A percentile compares a stretch with the other conserved stretches of the same genome.
phyloP scores from a whole-genome alignment of 2,888 invertebrate species.

The Alcis repandata region DNA sequence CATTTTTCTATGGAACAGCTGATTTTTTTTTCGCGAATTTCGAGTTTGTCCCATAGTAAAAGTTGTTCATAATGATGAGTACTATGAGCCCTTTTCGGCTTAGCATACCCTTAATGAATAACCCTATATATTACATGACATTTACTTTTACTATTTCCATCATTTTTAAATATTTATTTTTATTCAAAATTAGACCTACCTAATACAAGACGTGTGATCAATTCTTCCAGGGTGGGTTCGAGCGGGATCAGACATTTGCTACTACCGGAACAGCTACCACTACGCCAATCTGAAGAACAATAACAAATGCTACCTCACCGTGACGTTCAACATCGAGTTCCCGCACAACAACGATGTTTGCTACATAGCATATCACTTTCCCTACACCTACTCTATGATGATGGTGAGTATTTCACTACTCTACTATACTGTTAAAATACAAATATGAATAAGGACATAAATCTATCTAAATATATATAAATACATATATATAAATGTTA shows the following conservation, averaged over 20 bases:
- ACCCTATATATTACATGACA: too few relatives aligned
- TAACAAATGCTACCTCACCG: constrained; percentile 89
- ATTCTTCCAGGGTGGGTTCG: constrained; percentile 89
- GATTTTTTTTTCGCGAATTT: too few relatives aligned
- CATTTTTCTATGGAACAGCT: too few relatives aligned
- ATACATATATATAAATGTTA: neutral
- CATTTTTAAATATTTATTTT: too few relatives aligned
- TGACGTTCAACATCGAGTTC: constrained; percentile 92
- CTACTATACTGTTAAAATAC: neutral
- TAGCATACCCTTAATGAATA: too few relatives aligned
- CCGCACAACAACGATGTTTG: constrained; percentile 92
- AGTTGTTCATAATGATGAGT: too few relatives aligned
- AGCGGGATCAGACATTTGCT: constrained; percentile 92
- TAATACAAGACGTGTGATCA: neutral
- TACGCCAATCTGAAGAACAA: constrained; percentile 85
- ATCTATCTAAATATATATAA: too few relatives aligned
- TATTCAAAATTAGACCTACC: too few relatives aligned
- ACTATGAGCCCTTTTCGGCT: too few relatives aligned
- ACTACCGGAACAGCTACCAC: constrained; percentile 92
- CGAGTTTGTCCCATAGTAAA: too few relatives aligned
- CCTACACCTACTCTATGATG: constrained; percentile 93
- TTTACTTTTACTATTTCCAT: too few relatives aligned
- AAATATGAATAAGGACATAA: neutral
- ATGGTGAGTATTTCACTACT: constrained; percentile 78
- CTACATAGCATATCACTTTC: constrained; percentile 95